Percentiles rank a stretch among this genome's conserved stretches.
Conservation (phyloP, 2,113 vertebrate species). For the Nothoprocta perdicaria region DNA sequence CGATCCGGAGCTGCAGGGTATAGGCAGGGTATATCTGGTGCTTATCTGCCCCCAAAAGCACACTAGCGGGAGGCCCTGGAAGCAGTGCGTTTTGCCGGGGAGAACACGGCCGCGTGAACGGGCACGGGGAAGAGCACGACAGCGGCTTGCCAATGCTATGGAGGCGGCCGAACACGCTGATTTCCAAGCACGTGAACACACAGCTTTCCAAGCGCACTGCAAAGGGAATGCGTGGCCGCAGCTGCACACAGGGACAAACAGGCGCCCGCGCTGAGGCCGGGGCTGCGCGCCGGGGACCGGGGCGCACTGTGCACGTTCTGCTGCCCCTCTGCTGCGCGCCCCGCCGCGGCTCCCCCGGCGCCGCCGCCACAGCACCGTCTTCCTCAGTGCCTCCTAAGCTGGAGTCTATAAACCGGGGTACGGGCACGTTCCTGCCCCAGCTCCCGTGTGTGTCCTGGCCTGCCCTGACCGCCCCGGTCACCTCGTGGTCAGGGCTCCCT, state of each 20-base stretch:
- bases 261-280: background rate
- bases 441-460: no score
- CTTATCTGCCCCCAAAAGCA: accelerated
- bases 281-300: background rate
- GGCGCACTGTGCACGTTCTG: background rate
- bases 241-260: background rate
- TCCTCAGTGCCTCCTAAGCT: no score
- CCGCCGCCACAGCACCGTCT: no score
- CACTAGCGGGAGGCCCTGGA: accelerated
- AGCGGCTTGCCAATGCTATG: background rate
- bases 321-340: no score
- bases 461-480: no score
- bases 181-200: background rate
- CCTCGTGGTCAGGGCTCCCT: no score
- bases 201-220: background rate
- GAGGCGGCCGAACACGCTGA: background rate
- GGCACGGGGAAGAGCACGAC: background rate
- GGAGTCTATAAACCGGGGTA: no score
- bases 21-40: no score
- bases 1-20: background rate
- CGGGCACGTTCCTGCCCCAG: no score
- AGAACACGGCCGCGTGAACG: accelerated
- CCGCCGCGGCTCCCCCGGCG: no score
- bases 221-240: background rate
- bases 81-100: accelerated